These are phyloP conservation scores for Tragelaphus strepsiceros DNA, from an alignment of 2,113 vertebrate species.

Conservation along the genomic window DNA sequence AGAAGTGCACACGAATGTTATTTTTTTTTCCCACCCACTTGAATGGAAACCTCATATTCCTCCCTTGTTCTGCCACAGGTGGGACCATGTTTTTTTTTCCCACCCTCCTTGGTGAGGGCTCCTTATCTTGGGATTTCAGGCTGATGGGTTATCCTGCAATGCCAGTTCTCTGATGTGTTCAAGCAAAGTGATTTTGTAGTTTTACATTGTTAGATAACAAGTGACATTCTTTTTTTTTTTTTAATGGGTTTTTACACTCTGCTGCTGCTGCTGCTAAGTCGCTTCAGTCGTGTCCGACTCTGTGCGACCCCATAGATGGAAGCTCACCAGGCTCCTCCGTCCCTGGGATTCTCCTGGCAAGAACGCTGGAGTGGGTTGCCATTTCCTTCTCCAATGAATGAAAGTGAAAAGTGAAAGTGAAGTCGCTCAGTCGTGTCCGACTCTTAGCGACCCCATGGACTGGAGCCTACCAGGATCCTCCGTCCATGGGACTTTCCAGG, in stretches of 20 bases:
- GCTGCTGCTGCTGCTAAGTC: too few relatives aligned
- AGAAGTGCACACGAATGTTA: neutral
- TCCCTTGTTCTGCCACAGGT: neutral
- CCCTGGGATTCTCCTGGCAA: too few relatives aligned
- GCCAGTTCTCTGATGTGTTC: neutral
- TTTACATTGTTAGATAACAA: neutral
- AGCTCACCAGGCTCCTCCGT: too few relatives aligned
- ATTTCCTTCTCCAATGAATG: too few relatives aligned
- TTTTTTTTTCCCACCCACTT: neutral
- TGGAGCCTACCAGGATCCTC: too few relatives aligned
- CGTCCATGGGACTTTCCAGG: too few relatives aligned
- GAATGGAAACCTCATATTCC: neutral
- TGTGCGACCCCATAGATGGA: accelerated
- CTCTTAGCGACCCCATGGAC: too few relatives aligned
- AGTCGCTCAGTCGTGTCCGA: accelerated
- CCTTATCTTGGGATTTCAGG: neutral
- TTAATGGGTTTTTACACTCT: neutral
- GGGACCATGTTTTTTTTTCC: neutral
- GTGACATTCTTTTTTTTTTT: neutral
- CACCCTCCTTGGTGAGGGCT: neutral
- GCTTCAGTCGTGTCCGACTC: too few relatives aligned
- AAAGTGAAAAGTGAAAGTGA: too few relatives aligned
- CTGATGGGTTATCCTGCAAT: neutral
- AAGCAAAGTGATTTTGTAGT: neutral
- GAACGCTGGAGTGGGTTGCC: too few relatives aligned